phyloP scores from a whole-genome alignment of 1,140 invertebrate species.

The Rhagoletis zephyria region DNA sequence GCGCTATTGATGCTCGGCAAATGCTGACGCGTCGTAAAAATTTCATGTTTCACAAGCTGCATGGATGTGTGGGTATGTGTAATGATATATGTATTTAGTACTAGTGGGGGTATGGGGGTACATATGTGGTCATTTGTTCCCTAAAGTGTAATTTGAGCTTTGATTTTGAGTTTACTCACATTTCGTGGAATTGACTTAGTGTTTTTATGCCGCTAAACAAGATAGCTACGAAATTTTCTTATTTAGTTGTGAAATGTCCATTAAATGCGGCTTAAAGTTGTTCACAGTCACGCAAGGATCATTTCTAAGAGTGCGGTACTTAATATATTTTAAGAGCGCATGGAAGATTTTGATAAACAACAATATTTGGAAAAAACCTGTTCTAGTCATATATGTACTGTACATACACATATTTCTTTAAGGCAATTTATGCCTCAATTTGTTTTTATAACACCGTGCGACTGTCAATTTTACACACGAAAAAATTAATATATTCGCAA shows the following conservation, averaged over 20 bases:
- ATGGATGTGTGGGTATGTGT: background rate
- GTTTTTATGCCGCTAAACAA: background rate
- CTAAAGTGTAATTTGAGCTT: constrained; percentile 41
- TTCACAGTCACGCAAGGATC: too few relatives aligned
- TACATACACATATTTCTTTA: too few relatives aligned
- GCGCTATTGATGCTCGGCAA: background rate
- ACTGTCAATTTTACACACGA: too few relatives aligned
- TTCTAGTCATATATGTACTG: too few relatives aligned
- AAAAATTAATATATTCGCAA: too few relatives aligned
- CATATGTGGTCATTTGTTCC: background rate
- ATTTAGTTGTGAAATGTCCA: background rate
- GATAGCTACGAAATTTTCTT: background rate
- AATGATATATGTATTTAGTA: background rate
- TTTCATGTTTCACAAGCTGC: background rate
- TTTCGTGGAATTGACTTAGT: constrained; percentile 34
- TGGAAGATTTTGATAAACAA: too few relatives aligned
- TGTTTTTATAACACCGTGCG: too few relatives aligned
- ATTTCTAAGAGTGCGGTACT: too few relatives aligned
- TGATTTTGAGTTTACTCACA: background rate
- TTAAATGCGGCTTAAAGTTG: too few relatives aligned
- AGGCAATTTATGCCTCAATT: too few relatives aligned
- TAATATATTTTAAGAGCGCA: too few relatives aligned
- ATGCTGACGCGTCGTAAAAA: constrained; percentile 47
- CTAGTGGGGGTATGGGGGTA: background rate
- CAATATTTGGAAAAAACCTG: too few relatives aligned